Evolutionary conservation across 1,140 invertebrate species (phyloP).

Genomic region (Nylanderia fulva): DNA sequence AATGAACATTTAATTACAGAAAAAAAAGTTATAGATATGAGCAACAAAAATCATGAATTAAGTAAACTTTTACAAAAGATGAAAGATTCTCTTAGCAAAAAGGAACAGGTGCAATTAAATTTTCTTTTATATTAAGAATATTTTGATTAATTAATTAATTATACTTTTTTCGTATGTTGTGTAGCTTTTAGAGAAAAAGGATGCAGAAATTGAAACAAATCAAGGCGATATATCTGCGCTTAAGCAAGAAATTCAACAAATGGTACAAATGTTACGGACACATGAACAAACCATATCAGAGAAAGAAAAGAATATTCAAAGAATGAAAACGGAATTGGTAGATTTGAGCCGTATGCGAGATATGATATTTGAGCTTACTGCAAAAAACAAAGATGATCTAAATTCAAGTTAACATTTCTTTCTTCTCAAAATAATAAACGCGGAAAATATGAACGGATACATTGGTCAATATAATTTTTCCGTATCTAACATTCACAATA

Average conservation of each 20-base stretch:
- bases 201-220: conserved; percentile 72
- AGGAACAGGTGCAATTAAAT: conserved; percentile 73
- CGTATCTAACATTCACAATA: not conserved
- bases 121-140: conserved; percentile 14
- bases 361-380: conserved; percentile 81
- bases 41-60: conserved; percentile 74
- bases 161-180: conserved; percentile 44
- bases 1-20: conserved; percentile 58
- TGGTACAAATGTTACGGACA: conserved; percentile 70
- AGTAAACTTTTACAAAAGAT: conserved; percentile 74
- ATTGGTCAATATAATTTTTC: not conserved
- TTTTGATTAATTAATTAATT: conserved; percentile 22
- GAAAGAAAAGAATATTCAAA: conserved; percentile 76
- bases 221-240: conserved; percentile 75
- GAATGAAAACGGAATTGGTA: conserved; percentile 74
- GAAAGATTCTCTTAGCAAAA: conserved; percentile 76
- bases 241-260: conserved; percentile 78
- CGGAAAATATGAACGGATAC: not conserved
- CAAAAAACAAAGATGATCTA: conserved; percentile 79
- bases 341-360: conserved; percentile 81
- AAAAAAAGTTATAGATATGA: conserved; percentile 66
- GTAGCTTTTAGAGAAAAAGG: conserved; percentile 76
- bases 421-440: conserved; percentile 21
- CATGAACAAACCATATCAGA: conserved; percentile 76
- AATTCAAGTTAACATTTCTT: conserved; percentile 60